Evolutionary conservation across 2,113 vertebrate genomes (phyloP).

Genomic region (Panthera leo): DNA sequence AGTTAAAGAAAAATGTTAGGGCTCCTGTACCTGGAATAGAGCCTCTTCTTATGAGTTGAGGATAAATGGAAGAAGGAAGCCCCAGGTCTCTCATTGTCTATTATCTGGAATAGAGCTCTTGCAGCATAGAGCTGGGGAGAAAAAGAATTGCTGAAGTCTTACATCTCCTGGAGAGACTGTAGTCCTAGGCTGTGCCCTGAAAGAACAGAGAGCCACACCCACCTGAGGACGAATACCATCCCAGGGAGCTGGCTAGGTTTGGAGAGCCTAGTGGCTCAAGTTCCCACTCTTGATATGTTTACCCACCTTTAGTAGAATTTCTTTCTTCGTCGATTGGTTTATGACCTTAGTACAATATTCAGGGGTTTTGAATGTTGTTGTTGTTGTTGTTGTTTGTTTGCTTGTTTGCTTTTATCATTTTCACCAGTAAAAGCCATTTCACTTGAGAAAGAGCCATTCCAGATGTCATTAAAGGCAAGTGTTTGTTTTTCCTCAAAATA

Average conservation of each 20-base stretch:
- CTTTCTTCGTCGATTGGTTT: background rate
- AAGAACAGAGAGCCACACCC: background rate
- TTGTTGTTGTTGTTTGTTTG: background rate
- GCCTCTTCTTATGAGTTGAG: no score
- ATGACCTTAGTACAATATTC: background rate
- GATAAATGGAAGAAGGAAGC: background rate
- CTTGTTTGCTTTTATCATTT: background rate
- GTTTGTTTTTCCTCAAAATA: background rate
- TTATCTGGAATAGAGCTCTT: background rate
- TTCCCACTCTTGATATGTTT: background rate
- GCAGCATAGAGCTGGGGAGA: background rate
- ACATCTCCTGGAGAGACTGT: background rate
- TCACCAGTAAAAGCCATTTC: background rate
- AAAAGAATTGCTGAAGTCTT: background rate
- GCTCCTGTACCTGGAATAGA: background rate
- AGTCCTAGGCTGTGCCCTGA: background rate
- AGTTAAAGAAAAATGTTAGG: background rate
- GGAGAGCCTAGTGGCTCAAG: background rate
- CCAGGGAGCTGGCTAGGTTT: background rate
- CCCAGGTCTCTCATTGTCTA: no score
- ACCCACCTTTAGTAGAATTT: background rate
- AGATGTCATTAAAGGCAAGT: background rate
- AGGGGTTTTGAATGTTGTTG: background rate
- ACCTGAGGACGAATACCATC: background rate
- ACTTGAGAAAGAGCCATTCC: background rate